phyloP scores from a whole-genome alignment of 23 tunicate genomes.

The Corella eumyota region DNA sequence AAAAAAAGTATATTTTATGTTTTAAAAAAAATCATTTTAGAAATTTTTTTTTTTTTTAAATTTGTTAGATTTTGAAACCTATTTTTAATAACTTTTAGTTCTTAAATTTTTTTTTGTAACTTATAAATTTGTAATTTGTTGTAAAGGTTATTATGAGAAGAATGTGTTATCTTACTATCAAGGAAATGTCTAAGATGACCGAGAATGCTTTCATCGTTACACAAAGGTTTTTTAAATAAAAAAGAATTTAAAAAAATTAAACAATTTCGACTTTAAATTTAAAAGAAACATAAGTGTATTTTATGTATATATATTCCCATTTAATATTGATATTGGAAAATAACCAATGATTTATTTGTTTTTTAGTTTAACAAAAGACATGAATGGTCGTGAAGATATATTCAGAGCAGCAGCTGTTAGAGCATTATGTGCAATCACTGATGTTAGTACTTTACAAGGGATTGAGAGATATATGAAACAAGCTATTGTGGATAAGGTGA shows the following conservation, averaged over 20 bases:
- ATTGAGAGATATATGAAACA: constrained; percentile 99
- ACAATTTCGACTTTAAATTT: neutral
- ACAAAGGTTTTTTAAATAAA: constrained; percentile 45
- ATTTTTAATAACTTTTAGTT: no score
- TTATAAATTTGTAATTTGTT: neutral
- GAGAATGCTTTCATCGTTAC: constrained; percentile 98
- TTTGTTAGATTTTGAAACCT: neutral
- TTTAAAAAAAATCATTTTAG: no score
- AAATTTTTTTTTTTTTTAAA: no score
- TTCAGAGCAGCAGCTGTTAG: constrained; percentile 98
- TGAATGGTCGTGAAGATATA: constrained; percentile 94
- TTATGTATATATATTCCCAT: no score
- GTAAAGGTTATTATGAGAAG: constrained; percentile 83
- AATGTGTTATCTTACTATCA: constrained; percentile 97
- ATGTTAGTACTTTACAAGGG: constrained; percentile 83
- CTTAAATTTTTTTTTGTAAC: no score
- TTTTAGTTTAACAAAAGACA: constrained; percentile 81
- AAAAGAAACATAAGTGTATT: no score
- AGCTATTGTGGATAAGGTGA: constrained; percentile 94
- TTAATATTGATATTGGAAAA: no score
- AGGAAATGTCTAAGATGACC: constrained; percentile 95
- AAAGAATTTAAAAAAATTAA: neutral
- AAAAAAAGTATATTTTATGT: no score
- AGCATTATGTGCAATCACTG: constrained; percentile 94
- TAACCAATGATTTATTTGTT: constrained; percentile 1